Evolutionary conservation across 2,888 invertebrate genomes (phyloP).

Genomic region (Hirtodrosophila trivittata): DNA sequence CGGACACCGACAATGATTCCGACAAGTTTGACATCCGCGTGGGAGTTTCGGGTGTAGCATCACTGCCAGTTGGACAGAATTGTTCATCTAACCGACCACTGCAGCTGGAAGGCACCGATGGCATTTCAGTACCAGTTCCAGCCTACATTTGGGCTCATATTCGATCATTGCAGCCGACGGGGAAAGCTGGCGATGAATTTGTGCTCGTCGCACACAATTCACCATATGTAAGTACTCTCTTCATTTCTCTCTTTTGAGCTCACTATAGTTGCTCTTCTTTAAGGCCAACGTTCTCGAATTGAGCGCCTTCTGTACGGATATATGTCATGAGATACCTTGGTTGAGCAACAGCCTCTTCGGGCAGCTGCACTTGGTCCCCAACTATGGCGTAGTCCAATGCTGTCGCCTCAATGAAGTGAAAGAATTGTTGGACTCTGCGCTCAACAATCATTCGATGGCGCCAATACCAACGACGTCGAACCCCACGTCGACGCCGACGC

Average conservation of each 20-base stretch:
- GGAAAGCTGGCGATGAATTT: conserved; percentile 31
- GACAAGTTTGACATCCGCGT: conserved; percentile 39
- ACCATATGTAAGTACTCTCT: conserved; percentile 47
- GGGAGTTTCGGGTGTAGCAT: conserved; percentile 44
- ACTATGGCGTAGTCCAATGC: conserved; percentile 44
- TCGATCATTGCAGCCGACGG: conserved; percentile 12
- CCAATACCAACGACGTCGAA: too few species aligned
- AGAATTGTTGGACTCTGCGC: conserved; percentile 34
- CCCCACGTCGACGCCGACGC: too few species aligned
- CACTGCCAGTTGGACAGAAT: conserved; percentile 11
- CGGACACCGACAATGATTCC: neutral
- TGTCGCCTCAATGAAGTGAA: conserved; percentile 38
- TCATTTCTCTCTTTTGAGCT: neutral
- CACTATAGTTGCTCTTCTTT: conserved; percentile 2
- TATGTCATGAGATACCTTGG: conserved; percentile 51
- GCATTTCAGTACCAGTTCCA: conserved; percentile 25
- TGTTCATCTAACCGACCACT: conserved; percentile 19
- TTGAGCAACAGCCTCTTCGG: conserved; percentile 34
- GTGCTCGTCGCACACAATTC: conserved; percentile 51
- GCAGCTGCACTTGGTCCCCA: conserved; percentile 43
- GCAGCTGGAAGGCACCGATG: conserved; percentile 1
- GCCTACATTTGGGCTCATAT: conserved; percentile 50
- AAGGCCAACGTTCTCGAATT: conserved; percentile 31
- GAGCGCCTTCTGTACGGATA: conserved; percentile 30
- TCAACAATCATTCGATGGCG: too few species aligned